Percentiles rank a stretch among this genome's conserved stretches.
Conservation (phyloP, 1,140 invertebrate species). For the Archegozetes longisetosus region DNA sequence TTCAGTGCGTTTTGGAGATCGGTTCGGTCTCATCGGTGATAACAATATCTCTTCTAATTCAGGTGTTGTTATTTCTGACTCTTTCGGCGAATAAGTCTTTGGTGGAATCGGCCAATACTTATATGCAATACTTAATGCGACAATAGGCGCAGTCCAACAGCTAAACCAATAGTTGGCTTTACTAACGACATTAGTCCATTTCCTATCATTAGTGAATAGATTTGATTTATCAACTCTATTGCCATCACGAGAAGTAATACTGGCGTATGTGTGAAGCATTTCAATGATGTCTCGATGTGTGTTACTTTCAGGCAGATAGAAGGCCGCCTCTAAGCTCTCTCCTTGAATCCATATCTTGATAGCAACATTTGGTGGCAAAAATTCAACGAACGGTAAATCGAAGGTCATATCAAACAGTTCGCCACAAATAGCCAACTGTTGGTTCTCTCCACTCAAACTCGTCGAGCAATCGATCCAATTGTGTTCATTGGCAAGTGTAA, state of each 20-base stretch:
- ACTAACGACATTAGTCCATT: constrained; percentile 68
- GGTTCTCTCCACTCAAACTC: constrained; percentile 30
- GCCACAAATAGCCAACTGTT: constrained; percentile 74
- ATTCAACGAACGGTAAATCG: constrained; percentile 78
- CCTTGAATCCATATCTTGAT: constrained; percentile 86
- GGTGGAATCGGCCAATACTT: constrained; percentile 78
- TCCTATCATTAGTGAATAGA: constrained; percentile 35
- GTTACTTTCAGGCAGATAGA: constrained; percentile 79
- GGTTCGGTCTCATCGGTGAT: constrained; percentile 71
- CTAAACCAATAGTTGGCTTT: constrained; percentile 62
- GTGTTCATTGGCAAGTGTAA: constrained; percentile 85
- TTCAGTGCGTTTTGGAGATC: constrained; percentile 21
- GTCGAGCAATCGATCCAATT: constrained; percentile 98
- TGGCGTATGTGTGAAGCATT: constrained; percentile 74
- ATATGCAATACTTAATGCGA: constrained; percentile 74
- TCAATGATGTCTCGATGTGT: constrained; percentile 63
- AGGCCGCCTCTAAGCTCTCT: constrained; percentile 69
- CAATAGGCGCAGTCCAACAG: constrained; percentile 86
- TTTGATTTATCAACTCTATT: background rate
- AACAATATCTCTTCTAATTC: constrained; percentile 82
- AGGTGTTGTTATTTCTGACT: constrained; percentile 67
- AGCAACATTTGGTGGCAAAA: constrained; percentile 66
- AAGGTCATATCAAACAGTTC: constrained; percentile 83
- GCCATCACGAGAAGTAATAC: constrained; percentile 59
- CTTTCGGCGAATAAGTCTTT: constrained; percentile 58